Evolutionary conservation across 2,888 invertebrate species (phyloP).

Genomic region (Clostera curtula): DNA sequence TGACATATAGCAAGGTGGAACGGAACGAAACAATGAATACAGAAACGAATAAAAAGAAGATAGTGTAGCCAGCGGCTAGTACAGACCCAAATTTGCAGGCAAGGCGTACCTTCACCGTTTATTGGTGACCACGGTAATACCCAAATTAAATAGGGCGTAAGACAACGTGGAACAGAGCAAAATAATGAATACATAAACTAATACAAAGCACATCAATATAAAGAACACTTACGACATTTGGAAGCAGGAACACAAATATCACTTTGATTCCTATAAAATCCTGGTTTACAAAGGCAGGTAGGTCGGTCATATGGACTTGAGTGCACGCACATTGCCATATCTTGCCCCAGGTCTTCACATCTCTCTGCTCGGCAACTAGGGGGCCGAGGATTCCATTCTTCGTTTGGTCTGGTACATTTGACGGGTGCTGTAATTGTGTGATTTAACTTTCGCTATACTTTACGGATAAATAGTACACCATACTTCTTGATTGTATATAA

Average conservation of each 20-base stretch:
- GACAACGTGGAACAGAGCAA: no score
- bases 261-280: conserved; percentile 19
- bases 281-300: conserved; percentile 25
- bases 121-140: no score
- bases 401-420: conserved; percentile 31
- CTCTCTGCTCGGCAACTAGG: conserved; percentile 24
- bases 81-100: no score
- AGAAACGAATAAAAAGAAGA: no score
- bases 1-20: no score
- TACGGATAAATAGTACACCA: conserved; percentile 1
- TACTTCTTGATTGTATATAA: no score
- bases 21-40: no score
- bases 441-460: background rate
- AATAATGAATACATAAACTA: no score
- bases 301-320: conserved; percentile 15
- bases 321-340: conserved; percentile 7
- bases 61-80: no score
- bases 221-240: conserved; percentile 28
- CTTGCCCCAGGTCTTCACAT: conserved; percentile 20
- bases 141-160: no score
- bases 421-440: conserved; percentile 27
- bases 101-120: no score
- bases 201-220: background rate
- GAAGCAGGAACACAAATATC: conserved; percentile 23
- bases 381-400: conserved; percentile 29